These are phyloP conservation scores for Galaxias olidus DNA, from an alignment of 2,797 vertebrate genomes.

Conservation along the genomic window DNA sequence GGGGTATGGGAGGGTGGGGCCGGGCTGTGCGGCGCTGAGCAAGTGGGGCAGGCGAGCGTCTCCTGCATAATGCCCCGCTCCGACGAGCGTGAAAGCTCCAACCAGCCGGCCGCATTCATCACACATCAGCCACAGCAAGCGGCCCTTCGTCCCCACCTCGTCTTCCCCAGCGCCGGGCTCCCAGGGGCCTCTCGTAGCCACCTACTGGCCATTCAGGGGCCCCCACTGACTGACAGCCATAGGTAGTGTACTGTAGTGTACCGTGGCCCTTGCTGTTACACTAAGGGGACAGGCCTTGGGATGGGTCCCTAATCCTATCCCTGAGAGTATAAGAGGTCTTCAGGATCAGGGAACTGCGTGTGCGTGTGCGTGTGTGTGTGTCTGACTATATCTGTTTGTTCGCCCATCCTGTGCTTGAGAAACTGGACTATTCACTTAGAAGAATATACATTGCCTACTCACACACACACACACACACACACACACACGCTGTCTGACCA, in stretches of 20 bases:
- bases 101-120: slow-evolving; percentile 70
- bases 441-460: no score
- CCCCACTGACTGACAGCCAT: slow-evolving; percentile 41
- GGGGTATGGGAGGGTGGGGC: slow-evolving; percentile 25
- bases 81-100: slow-evolving; percentile 71
- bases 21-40: slow-evolving; percentile 31
- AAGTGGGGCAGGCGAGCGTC: no score
- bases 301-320: no score
- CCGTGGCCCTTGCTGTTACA: neutral
- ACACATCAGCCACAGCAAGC: slow-evolving; percentile 68
- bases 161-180: slow-evolving; percentile 29
- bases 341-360: slow-evolving; percentile 21
- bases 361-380: slow-evolving; percentile 9
- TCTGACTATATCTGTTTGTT: no score
- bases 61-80: slow-evolving; percentile 74
- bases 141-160: slow-evolving; percentile 58
- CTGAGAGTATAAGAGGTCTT: no score
- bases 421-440: no score
- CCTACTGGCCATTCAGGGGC: slow-evolving; percentile 40
- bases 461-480: no score
- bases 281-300: no score
- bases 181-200: slow-evolving; percentile 23
- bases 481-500: slow-evolving; percentile 1
- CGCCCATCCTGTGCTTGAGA: no score
- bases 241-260: no score